Percentiles rank a stretch among this genome's conserved stretches.
Evolutionary conservation across 2,113 vertebrate species (phyloP).

Genomic region (Gallinago jamesoni): DNA sequence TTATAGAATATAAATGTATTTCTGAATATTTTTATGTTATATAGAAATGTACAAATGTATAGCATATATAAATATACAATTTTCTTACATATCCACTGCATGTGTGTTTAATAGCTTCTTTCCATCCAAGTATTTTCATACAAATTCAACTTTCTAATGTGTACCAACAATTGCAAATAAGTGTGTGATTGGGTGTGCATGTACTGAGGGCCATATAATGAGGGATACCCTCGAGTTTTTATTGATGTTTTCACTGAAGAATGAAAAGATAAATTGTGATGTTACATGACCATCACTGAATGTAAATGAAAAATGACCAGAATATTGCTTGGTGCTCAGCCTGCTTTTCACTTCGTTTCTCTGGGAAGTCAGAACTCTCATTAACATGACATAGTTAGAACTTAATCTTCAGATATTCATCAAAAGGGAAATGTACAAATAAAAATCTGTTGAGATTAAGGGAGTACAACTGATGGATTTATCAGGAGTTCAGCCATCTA

Average conservation of each 20-base stretch:
- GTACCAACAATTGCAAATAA: neutral
- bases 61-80: neutral
- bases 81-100: neutral
- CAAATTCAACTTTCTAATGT: neutral
- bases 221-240: neutral
- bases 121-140: neutral
- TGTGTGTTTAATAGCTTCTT: neutral
- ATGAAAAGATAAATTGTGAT: conserved; percentile 1
- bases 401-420: neutral
- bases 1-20: neutral
- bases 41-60: neutral
- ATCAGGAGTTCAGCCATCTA: neutral
- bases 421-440: neutral
- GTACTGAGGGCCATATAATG: neutral
- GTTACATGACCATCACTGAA: neutral
- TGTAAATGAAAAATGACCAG: neutral
- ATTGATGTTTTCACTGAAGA: neutral
- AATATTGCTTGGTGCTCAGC: neutral
- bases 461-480: neutral
- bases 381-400: neutral
- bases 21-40: neutral
- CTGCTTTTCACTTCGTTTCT: neutral
- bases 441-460: neutral
- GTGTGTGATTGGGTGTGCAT: neutral
- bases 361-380: neutral